These are phyloP conservation scores for Tiliacea aurago DNA, from an alignment of 2,888 invertebrate species.

Conservation along the genomic window DNA sequence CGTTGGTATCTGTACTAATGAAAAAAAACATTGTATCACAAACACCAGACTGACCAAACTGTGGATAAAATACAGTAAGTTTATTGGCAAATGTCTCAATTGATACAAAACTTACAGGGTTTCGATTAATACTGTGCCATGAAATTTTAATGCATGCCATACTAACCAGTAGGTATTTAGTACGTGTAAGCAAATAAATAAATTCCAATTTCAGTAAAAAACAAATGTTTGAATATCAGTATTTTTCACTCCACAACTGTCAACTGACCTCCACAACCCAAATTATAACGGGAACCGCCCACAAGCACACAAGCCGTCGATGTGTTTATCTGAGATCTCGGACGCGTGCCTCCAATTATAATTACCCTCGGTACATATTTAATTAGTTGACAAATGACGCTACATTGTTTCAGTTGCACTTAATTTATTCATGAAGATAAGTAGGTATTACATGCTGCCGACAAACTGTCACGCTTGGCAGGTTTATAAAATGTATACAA, in stretches of 20 bases:
- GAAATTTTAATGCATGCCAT: background rate
- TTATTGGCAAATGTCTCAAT: too few relatives aligned
- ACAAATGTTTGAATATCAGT: background rate
- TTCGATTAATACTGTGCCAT: too few relatives aligned
- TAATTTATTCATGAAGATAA: background rate
- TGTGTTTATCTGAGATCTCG: constrained; percentile 34
- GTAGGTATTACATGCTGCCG: too few relatives aligned
- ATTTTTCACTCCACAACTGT: constrained; percentile 10
- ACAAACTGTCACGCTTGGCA: too few relatives aligned
- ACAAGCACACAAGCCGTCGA: constrained; percentile 21
- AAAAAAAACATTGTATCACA: too few relatives aligned
- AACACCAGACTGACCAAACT: too few relatives aligned
- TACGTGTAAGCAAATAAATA: background rate
- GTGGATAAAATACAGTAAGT: too few relatives aligned
- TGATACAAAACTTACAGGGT: too few relatives aligned
- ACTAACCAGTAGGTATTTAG: background rate
- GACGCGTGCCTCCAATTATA: constrained; percentile 46
- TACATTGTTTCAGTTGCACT: constrained; percentile 8
- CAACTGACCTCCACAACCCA: background rate
- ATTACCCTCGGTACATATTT: constrained; percentile 38
- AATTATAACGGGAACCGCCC: constrained; percentile 14
- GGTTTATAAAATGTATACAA: too few relatives aligned
- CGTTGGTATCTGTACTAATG: too few relatives aligned
- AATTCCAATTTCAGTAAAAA: background rate
- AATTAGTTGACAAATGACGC: constrained; percentile 41